Conservation (phyloP, 2,888 invertebrate genomes). For the Boloria euphrosyne region DNA sequence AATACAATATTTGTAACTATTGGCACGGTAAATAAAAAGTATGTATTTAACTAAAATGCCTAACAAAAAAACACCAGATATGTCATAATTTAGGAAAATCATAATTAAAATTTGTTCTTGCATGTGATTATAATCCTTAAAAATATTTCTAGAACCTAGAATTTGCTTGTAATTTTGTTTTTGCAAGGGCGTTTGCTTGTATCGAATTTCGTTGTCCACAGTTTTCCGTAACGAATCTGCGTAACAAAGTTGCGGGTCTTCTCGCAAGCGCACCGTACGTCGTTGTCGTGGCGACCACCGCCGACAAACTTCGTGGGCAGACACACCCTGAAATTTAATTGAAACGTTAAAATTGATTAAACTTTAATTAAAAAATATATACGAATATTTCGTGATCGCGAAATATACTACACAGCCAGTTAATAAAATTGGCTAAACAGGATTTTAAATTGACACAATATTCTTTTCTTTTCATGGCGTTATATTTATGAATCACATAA, state of each 20-base stretch:
- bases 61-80: too few species aligned
- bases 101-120: neutral
- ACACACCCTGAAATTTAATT: slow-evolving; percentile 55
- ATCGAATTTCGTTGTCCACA: slow-evolving; percentile 87
- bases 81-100: too few species aligned
- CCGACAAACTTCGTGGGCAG: slow-evolving; percentile 56
- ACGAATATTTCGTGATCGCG: too few species aligned
- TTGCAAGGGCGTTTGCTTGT: slow-evolving; percentile 81
- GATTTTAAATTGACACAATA: too few species aligned
- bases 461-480: too few species aligned
- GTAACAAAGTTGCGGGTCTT: slow-evolving; percentile 85
- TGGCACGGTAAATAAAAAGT: too few species aligned
- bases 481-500: too few species aligned
- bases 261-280: slow-evolving; percentile 83
- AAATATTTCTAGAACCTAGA: slow-evolving; percentile 71
- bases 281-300: slow-evolving; percentile 66
- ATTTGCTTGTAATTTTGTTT: slow-evolving; percentile 82
- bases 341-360: neutral
- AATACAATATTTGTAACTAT: too few species aligned
- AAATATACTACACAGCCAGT: too few species aligned
- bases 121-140: slow-evolving; percentile 19
- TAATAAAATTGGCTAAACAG: too few species aligned
- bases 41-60: too few species aligned
- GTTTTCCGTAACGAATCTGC: slow-evolving; percentile 83
- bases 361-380: too few species aligned